Evolutionary conservation across 2,888 invertebrate genomes (phyloP), one percentile per base, ranked within the genome.

Genomic region (Oscheius sp.): DNA sequence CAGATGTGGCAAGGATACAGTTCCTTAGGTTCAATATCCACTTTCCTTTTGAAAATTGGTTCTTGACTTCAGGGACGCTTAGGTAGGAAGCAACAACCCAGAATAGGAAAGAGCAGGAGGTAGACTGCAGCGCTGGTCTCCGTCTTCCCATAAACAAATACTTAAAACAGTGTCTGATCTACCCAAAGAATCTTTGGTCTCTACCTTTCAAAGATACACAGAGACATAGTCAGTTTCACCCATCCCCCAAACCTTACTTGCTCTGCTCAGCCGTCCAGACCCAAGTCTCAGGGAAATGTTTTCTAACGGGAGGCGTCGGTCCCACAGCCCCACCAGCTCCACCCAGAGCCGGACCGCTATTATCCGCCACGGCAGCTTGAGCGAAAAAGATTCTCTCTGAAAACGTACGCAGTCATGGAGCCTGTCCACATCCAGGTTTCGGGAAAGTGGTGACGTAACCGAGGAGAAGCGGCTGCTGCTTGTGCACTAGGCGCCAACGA

Each of bases 211-310:
- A 21, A 21, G 21, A 21, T 21, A 21, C 21, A 21, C 21, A 21
- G 21, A 21, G 21, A 21, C 21, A 21, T 21, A 21, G 21, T 21
- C 21, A 21, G 21, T 21, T 21, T 21, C 21, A 21, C 21, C 21
- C 21, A 21, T 21, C 7, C 7, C 42, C 42, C 42, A 42, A 42
- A 42, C 37, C 63, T 63, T 63, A 63, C 63, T 63, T 63, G 63
- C 48, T 21, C 29, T 29, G 47, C n/a, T 63, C 63, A n/a, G 47
- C 63, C 10, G 21, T 63, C 74, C 74, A 74, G 55, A 74, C 63
- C 75, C 75, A 70, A 48, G 75, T 70, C 59, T 75, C 75, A 13
- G 71, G 75, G 32, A 75, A 75, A 51, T 50, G 59, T 42, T 50
- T 55, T 47, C 74, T 58, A 47, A 60, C 51, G 33, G 48, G 37